These are phyloP conservation scores for Heterodera carotae DNA, from an alignment of 1,140 invertebrate genomes.

Conservation along the genomic window DNA sequence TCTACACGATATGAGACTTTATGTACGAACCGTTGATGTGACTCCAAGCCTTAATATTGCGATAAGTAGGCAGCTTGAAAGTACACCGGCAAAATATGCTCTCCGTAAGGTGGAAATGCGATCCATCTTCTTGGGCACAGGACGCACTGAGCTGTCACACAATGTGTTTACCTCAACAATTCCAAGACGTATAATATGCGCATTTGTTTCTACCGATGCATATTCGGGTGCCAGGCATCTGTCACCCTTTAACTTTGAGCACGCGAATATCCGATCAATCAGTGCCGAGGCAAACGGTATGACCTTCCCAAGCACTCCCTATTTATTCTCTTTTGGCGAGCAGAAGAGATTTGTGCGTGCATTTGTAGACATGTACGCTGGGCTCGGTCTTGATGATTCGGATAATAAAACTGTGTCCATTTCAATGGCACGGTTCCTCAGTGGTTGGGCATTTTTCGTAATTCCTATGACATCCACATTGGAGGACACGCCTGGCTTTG, in stretches of 20 bases:
- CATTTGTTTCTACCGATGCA: constrained; percentile 16
- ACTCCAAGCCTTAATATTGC: constrained; percentile 25
- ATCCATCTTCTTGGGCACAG: constrained; percentile 13
- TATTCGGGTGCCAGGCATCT: constrained; percentile 13
- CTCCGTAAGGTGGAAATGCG: constrained; percentile 34
- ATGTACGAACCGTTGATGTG: constrained; percentile 29
- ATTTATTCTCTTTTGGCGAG: constrained; percentile 14
- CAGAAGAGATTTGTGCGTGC: constrained; percentile 30
- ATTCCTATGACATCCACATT: constrained; percentile 32
- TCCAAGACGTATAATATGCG: constrained; percentile 28
- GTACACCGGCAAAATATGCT: constrained; percentile 24
- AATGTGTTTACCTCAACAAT: constrained; percentile 12
- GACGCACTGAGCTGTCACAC: constrained; percentile 33
- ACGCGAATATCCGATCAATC: constrained; percentile 27
- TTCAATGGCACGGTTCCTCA: constrained; percentile 22
- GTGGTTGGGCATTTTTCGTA: constrained; percentile 44
- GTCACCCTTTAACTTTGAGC: constrained; percentile 39
- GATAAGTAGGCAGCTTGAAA: constrained; percentile 34
- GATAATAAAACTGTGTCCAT: constrained; percentile 39
- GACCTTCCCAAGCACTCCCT: constrained; percentile 22
- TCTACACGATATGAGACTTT: constrained; percentile 25
- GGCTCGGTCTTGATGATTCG: constrained; percentile 6
- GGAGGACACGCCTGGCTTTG: constrained; percentile 33
- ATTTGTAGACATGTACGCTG: constrained; percentile 40
- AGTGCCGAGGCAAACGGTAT: constrained; percentile 34